These are phyloP conservation scores for Drosophila lowei DNA, from an alignment of 1,140 invertebrate species.

Conservation along the genomic window DNA sequence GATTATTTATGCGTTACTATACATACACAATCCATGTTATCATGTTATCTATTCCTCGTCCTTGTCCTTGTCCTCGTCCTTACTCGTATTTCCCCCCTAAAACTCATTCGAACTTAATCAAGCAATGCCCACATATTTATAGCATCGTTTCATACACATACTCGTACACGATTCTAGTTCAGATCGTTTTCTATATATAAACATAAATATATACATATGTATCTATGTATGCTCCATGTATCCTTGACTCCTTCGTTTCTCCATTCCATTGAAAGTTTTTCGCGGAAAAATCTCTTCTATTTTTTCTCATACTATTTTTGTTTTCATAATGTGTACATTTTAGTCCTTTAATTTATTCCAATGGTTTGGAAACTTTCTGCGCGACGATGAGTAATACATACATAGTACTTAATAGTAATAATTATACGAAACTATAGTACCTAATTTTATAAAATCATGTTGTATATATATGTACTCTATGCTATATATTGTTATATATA, in stretches of 20 bases:
- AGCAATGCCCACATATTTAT: slow-evolving; percentile 51
- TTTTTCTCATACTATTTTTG: slow-evolving; percentile 49
- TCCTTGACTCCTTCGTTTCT: slow-evolving; percentile 4
- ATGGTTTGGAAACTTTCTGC: slow-evolving; percentile 71
- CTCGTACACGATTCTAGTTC: not conserved
- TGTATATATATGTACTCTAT: slow-evolving; percentile 74
- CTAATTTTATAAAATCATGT: slow-evolving; percentile 71
- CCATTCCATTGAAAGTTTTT: slow-evolving; percentile 1
- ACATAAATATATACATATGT: not conserved
- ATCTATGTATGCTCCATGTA: not conserved
- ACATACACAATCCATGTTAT: slow-evolving; percentile 33
- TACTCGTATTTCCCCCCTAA: no score
- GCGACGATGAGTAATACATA: slow-evolving; percentile 58
- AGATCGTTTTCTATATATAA: slow-evolving; percentile 18
- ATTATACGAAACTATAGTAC: slow-evolving; percentile 73
- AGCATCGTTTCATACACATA: slow-evolving; percentile 45
- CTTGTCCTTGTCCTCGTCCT: slow-evolving; percentile 6
- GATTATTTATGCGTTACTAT: slow-evolving; percentile 61
- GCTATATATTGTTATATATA: slow-evolving; percentile 63
- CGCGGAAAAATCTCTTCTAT: slow-evolving; percentile 14
- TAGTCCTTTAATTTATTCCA: slow-evolving; percentile 77
- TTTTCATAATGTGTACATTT: slow-evolving; percentile 76
- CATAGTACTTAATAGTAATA: slow-evolving; percentile 74
- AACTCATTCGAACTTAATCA: slow-evolving; percentile 10
- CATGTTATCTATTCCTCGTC: slow-evolving; percentile 38